A percentile compares a stretch with the other conserved stretches of the same genome.
Conservation (phyloP, 2,113 vertebrate genomes). For the Indicator indicator region DNA sequence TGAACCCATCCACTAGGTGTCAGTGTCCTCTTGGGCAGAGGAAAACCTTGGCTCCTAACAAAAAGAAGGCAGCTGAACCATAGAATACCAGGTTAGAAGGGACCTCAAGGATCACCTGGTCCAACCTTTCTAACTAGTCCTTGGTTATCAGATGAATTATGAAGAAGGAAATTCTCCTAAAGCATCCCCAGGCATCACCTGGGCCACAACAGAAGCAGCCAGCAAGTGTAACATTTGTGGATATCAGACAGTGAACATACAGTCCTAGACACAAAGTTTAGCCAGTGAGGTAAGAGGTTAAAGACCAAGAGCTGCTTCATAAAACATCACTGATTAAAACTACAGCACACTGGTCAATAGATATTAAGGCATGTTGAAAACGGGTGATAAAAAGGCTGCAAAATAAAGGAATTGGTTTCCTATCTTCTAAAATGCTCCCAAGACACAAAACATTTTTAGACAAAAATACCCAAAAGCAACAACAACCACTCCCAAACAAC, state of each 20-base stretch:
- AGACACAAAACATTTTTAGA: neutral
- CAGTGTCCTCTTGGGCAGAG: constrained; percentile 49
- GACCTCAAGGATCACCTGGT: neutral
- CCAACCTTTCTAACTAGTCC: neutral
- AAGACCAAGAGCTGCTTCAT: neutral
- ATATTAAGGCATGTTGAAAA: neutral
- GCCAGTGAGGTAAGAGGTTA: neutral
- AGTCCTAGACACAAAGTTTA: neutral
- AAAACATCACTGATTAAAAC: neutral
- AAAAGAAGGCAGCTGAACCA: neutral
- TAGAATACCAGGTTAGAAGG: neutral
- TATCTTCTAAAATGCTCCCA: neutral
- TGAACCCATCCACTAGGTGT: constrained; percentile 63
- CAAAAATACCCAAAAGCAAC: too few relatives aligned
- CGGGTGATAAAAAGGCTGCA: neutral
- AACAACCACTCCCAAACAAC: too few relatives aligned
- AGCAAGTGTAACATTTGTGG: neutral
- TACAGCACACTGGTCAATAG: neutral
- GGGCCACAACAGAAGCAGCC: neutral
- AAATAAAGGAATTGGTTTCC: neutral
- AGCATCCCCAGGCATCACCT: neutral
- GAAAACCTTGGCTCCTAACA: neutral
- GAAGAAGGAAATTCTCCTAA: neutral
- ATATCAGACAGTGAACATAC: neutral
- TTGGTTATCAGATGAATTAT: neutral